Conservation (phyloP, 2,113 vertebrate genomes). For the Eolophus roseicapilla region DNA sequence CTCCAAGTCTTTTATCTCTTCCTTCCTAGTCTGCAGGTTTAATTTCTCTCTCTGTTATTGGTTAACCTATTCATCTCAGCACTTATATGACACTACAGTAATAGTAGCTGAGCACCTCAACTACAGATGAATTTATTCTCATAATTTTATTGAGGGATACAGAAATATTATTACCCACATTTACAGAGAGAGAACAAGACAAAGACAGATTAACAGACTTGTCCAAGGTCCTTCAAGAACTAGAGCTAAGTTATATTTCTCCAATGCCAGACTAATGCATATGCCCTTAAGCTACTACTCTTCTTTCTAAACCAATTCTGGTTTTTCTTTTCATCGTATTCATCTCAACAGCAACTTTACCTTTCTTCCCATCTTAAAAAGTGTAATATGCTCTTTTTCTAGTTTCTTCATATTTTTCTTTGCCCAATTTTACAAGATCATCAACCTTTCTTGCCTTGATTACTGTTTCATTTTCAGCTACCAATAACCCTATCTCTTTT, state of each 20-base stretch:
- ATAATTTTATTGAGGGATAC: not conserved
- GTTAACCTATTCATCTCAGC: not conserved
- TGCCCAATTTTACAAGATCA: not conserved
- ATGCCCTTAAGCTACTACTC: not conserved
- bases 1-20: not conserved
- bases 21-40: not conserved
- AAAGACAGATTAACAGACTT: constrained; percentile 17
- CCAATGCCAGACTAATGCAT: not conserved
- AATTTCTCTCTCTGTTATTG: not conserved
- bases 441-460: not conserved
- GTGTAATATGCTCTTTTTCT: not conserved
- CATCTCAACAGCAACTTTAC: not conserved
- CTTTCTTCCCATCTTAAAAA: not conserved
- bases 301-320: not conserved
- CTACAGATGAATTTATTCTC: not conserved
- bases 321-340: not conserved
- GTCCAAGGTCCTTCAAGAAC: not conserved
- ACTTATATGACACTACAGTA: not conserved
- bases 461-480: not conserved
- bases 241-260: not conserved
- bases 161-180: constrained; percentile 4
- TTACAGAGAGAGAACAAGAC: constrained; percentile 17
- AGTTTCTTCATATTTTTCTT: not conserved
- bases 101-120: not conserved
- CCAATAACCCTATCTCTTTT: not conserved